phyloP scores from a whole-genome alignment of 2,888 invertebrate genomes.

The Lithophane ornitopus region DNA sequence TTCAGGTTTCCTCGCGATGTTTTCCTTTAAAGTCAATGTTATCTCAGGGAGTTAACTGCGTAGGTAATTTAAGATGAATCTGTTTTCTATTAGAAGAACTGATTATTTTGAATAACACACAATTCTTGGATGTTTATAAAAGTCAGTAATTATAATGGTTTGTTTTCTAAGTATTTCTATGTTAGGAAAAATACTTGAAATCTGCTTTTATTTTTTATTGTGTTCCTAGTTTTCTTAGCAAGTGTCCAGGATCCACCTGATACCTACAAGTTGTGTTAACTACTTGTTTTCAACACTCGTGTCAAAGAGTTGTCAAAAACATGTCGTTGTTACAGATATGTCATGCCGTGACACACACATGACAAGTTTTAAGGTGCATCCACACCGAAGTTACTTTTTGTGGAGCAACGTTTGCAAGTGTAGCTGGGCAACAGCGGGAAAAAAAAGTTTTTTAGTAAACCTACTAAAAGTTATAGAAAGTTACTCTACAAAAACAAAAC shows the following conservation, averaged over 20 bases:
- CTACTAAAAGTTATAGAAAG: no score
- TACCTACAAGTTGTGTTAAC: background rate
- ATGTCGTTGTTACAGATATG: background rate
- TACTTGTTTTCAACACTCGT: background rate
- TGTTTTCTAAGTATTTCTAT: background rate
- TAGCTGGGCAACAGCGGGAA: no score
- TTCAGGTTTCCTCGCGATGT: conserved; percentile 6
- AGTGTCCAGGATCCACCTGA: background rate
- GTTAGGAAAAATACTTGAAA: background rate
- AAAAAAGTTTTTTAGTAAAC: no score
- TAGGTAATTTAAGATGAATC: background rate
- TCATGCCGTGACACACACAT: background rate
- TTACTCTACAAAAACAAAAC: no score
- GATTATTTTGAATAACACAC: background rate
- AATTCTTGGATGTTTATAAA: background rate
- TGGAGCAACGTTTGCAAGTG: no score
- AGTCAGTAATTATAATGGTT: no score
- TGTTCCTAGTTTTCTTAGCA: background rate
- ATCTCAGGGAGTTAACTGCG: background rate
- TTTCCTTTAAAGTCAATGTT: background rate
- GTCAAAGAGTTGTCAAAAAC: background rate
- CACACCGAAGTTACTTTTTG: no score
- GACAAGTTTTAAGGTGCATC: no score
- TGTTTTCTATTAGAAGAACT: background rate
- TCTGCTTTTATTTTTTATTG: background rate